A percentile compares a stretch with the other conserved stretches of the same genome.
These are phyloP conservation scores for Schizothorax lantsangensis DNA, from an alignment of 2,797 vertebrate species.

Conservation along the genomic window DNA sequence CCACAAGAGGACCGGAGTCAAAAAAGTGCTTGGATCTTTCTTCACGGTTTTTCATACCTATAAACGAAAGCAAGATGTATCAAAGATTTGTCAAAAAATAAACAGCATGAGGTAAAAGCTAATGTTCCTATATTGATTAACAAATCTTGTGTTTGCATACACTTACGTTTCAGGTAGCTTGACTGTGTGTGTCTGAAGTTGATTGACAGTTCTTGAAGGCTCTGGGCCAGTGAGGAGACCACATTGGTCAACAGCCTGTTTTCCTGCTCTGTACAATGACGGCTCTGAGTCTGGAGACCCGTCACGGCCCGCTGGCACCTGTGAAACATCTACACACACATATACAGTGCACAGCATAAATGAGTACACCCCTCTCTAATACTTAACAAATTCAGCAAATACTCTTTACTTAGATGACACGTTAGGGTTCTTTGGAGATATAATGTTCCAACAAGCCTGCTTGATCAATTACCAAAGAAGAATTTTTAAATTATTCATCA, in stretches of 20 bases:
- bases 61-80: slow-evolving; percentile 49
- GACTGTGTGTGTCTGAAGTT: slow-evolving; percentile 95
- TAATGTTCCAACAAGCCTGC: no score
- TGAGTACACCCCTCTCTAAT: no score
- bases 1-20: slow-evolving; percentile 94
- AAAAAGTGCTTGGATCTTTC: slow-evolving; percentile 98
- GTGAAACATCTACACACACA: slow-evolving; percentile 90
- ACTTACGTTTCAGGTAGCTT: slow-evolving; percentile 94
- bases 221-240: slow-evolving; percentile 92
- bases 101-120: background rate
- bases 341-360: no score
- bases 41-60: slow-evolving; percentile 98
- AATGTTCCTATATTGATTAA: background rate
- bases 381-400: no score
- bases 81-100: background rate
- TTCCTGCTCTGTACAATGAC: slow-evolving; percentile 92
- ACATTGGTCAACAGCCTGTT: slow-evolving; percentile 91
- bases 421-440: no score
- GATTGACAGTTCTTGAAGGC: slow-evolving; percentile 93
- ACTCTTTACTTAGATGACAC: no score
- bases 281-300: slow-evolving; percentile 86
- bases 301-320: slow-evolving; percentile 94
- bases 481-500: no score
- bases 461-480: no score
- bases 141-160: background rate